Percentiles rank a stretch among this genome's conserved stretches.
Conservation (phyloP, 2,113 vertebrate species). For the Vulpes ferrilata region DNA sequence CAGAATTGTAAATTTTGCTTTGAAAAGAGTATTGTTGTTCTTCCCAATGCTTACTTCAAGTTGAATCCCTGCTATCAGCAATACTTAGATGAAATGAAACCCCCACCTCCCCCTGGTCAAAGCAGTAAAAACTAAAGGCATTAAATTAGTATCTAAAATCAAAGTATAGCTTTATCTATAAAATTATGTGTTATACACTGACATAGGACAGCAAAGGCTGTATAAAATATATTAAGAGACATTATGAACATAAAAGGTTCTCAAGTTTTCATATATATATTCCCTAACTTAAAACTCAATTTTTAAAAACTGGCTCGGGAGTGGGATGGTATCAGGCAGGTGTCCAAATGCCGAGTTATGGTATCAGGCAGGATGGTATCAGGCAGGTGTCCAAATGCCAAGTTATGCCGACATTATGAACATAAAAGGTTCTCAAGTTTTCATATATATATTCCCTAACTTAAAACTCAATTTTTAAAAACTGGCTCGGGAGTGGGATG, state of each 20-base stretch:
- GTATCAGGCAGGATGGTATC: too few relatives aligned
- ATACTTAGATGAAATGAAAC: constrained; percentile 45
- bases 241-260: constrained; percentile 41
- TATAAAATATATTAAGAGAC: constrained; percentile 62
- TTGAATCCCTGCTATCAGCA: constrained; percentile 29
- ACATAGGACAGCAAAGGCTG: constrained; percentile 36
- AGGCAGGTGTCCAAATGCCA: too few relatives aligned
- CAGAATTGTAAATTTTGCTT: constrained; percentile 1
- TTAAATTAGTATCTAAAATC: constrained; percentile 54
- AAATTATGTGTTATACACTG: not conserved
- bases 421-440: not conserved
- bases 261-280: not conserved
- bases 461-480: constrained; percentile 81
- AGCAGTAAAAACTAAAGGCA: constrained; percentile 49
- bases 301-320: constrained; percentile 74
- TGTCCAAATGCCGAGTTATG: constrained; percentile 66
- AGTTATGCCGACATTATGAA: not conserved
- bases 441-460: constrained; percentile 59
- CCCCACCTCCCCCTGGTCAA: constrained; percentile 12
- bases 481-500: constrained; percentile 53
- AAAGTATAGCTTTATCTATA: constrained; percentile 40
- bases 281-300: constrained; percentile 78
- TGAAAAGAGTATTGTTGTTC: not conserved
- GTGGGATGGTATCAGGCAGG: constrained; percentile 65
- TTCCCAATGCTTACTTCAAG: constrained; percentile 39